Conservation (phyloP, 2,888 invertebrate genomes). For the Melinopterus prodromus region DNA sequence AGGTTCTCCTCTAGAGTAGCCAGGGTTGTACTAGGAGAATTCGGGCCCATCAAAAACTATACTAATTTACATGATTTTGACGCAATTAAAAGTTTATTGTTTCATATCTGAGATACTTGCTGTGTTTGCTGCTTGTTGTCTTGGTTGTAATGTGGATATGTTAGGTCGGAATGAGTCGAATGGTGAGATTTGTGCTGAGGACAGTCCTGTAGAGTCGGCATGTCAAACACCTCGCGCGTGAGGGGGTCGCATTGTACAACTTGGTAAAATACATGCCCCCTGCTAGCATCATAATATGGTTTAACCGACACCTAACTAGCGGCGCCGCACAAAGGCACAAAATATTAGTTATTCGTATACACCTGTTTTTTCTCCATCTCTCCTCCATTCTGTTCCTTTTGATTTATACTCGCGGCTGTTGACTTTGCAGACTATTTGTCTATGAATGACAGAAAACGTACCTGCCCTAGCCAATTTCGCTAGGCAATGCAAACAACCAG, state of each 20-base stretch:
- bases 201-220: slow-evolving; percentile 55
- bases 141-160: slow-evolving; percentile 39
- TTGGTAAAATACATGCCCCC: slow-evolving; percentile 59
- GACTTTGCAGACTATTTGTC: slow-evolving; percentile 49
- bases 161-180: not conserved
- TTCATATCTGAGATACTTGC: too few relatives aligned
- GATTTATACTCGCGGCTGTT: slow-evolving; percentile 48
- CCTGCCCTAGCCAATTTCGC: slow-evolving; percentile 21
- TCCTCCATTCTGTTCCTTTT: slow-evolving; percentile 33
- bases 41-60: too few relatives aligned
- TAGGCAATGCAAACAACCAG: slow-evolving; percentile 18
- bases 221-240: slow-evolving; percentile 57
- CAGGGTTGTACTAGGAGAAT: slow-evolving; percentile 44
- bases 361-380: slow-evolving; percentile 46
- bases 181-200: not conserved
- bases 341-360: slow-evolving; percentile 52
- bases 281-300: slow-evolving; percentile 58
- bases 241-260: slow-evolving; percentile 58
- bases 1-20: slow-evolving; percentile 45
- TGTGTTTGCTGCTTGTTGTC: slow-evolving; percentile 22
- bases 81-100: too few relatives aligned
- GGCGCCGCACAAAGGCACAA: slow-evolving; percentile 56
- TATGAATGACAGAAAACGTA: slow-evolving; percentile 44
- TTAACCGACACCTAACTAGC: slow-evolving; percentile 59
- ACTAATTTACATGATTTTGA: too few relatives aligned